Conservation (phyloP, 2,113 vertebrate species). For the Ptilonorhynchus violaceus region DNA sequence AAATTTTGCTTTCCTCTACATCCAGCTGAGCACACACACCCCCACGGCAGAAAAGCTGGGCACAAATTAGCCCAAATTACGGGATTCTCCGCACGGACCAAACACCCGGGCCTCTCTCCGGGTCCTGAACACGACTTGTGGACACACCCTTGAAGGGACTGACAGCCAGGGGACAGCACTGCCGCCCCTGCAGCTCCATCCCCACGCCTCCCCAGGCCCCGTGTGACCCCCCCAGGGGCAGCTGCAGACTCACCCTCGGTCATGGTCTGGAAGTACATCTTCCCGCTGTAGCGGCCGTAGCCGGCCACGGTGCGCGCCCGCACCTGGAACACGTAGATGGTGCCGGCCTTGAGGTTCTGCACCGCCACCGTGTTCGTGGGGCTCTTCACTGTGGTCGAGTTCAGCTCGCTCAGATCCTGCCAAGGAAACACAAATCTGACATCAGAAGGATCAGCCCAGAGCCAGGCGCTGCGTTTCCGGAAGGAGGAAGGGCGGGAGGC, state of each 20-base stretch:
- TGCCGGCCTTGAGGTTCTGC: constrained; percentile 85
- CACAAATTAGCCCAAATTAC: background rate
- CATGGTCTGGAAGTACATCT: constrained; percentile 99
- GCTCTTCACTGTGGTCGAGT: constrained; percentile 89
- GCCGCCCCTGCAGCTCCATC: background rate
- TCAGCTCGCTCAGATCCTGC: constrained; percentile 87
- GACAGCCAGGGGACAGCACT: background rate
- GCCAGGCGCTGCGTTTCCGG: rapidly evolving
- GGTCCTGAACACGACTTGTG: background rate
- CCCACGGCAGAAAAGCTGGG: background rate
- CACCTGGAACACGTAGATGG: constrained; percentile 97
- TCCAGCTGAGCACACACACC: background rate
- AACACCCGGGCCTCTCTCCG: background rate
- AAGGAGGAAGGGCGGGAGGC: background rate
- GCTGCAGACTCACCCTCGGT: constrained; percentile 83
- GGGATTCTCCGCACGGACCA: background rate
- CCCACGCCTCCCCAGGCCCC: background rate
- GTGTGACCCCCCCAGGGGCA: background rate
- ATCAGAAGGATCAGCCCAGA: background rate
- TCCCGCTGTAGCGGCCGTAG: constrained; percentile 93
- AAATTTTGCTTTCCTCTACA: background rate
- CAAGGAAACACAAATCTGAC: background rate
- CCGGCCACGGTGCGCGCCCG: constrained; percentile 93
- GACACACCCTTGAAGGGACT: background rate
- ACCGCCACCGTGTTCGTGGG: constrained; percentile 91